Conservation (phyloP, 2,113 vertebrate species). For the Actinemys pallida region DNA sequence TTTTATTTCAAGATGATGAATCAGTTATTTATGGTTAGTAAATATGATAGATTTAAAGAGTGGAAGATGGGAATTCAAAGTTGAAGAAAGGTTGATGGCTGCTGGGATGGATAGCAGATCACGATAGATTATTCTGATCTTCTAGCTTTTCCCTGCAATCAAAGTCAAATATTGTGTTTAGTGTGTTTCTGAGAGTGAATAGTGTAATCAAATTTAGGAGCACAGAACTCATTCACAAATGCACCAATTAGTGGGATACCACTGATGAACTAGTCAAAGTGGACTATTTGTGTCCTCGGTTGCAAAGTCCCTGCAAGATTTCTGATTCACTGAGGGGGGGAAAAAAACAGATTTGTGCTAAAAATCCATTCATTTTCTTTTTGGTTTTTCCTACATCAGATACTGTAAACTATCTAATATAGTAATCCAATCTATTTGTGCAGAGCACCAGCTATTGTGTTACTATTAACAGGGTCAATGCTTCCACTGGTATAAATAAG, state of each 20-base stretch:
- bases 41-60: background rate
- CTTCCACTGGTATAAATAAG: background rate
- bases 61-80: background rate
- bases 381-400: background rate
- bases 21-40: background rate
- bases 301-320: background rate
- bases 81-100: background rate
- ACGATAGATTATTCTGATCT: background rate
- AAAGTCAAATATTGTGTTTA: background rate
- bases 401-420: background rate
- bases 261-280: conserved; percentile 19
- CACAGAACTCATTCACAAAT: background rate
- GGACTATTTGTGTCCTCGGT: background rate
- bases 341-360: background rate
- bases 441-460: background rate
- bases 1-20: background rate
- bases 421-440: background rate
- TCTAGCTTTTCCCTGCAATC: background rate
- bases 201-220: background rate
- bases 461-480: background rate
- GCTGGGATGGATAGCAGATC: background rate
- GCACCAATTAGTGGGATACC: background rate
- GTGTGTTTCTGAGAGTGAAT: background rate
- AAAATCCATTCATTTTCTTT: background rate
- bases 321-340: background rate